Evolutionary conservation across 2,797 vertebrate species (phyloP).

Genomic region (Chelmon rostratus): DNA sequence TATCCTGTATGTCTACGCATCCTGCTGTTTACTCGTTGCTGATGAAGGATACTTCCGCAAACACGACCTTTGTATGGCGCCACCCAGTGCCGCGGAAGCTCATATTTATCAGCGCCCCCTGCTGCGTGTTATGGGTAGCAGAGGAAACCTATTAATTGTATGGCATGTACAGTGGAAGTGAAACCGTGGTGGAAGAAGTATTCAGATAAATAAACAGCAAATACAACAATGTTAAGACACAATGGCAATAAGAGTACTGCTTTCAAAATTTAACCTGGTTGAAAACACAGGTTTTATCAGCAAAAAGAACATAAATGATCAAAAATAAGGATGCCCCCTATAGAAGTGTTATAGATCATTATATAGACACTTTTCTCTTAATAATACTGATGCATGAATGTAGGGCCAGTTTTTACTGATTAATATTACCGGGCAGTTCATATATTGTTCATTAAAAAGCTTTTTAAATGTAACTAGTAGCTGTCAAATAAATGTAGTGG

Average conservation of each 20-base stretch:
- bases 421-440: no score
- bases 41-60: slow-evolving; percentile 64
- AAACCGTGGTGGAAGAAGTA: not conserved
- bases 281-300: not conserved
- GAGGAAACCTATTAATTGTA: not conserved
- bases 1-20: slow-evolving; percentile 26
- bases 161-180: no score
- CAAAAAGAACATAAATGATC: not conserved
- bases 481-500: no score
- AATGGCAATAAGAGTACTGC: no score
- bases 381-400: not conserved
- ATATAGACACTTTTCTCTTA: not conserved
- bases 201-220: not conserved
- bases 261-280: no score
- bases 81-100: slow-evolving; percentile 44
- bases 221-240: not conserved
- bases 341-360: not conserved
- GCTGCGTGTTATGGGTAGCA: not conserved
- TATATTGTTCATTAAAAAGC: no score
- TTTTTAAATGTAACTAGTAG: no score
- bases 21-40: slow-evolving; percentile 69
- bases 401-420: not conserved
- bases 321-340: not conserved
- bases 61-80: slow-evolving; percentile 41
- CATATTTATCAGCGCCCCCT: slow-evolving; percentile 29